Percentiles rank a stretch among this genome's conserved stretches.
Conservation (phyloP, 2,888 invertebrate species). For the Acleris holmiana region DNA sequence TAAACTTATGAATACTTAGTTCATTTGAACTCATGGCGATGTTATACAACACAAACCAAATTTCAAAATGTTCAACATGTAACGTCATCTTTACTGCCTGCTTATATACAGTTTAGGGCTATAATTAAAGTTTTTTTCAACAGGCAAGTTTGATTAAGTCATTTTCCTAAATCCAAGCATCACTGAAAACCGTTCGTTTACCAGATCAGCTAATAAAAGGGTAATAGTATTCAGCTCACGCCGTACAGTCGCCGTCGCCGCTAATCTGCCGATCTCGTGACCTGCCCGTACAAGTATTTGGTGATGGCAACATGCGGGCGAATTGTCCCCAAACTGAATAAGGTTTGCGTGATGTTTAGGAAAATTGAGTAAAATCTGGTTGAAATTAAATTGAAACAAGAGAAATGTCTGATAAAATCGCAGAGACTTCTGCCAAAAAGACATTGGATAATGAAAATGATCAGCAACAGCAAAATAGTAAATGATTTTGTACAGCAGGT, state of each 20-base stretch:
- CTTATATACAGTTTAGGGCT: too few species aligned
- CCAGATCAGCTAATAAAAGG: conserved; percentile 13
- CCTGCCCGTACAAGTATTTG: conserved; percentile 34
- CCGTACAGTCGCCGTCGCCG: conserved; percentile 29
- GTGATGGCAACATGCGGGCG: conserved; percentile 32
- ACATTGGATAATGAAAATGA: background rate
- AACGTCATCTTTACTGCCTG: too few species aligned
- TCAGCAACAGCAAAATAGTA: background rate
- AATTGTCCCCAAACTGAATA: conserved; percentile 25
- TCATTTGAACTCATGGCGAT: too few species aligned
- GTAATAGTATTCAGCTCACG: conserved; percentile 33
- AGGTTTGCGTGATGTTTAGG: conserved; percentile 21
- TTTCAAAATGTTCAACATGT: too few species aligned
- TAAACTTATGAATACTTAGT: too few species aligned
- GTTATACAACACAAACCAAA: too few species aligned
- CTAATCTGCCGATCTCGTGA: conserved; percentile 39
- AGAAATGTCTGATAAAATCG: background rate
- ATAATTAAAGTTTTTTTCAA: too few species aligned
- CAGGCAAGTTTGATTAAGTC: too few species aligned
- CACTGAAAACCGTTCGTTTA: conserved; percentile 2
- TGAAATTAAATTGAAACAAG: conserved; percentile 2
- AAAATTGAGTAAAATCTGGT: conserved; percentile 4
- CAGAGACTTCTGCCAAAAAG: background rate
- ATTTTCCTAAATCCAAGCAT: too few species aligned
- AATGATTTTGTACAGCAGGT: background rate